A percentile compares a stretch with the other conserved stretches of the same genome.
phyloP scores from a whole-genome alignment of 2,113 vertebrate species.

The Sprattus sprattus region DNA sequence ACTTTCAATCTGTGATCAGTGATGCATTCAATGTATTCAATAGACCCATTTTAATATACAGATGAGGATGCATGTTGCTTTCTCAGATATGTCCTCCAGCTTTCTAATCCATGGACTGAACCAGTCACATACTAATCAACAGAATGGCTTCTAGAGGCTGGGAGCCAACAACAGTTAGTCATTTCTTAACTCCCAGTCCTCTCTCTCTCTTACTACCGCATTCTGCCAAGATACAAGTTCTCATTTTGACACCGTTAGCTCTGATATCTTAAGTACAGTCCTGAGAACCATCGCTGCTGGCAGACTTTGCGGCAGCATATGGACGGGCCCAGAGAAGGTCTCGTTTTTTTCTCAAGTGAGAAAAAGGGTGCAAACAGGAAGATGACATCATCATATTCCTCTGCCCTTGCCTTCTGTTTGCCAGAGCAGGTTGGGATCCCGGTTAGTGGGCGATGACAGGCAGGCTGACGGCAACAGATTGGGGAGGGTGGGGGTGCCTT shows the following conservation, averaged over 20 bases:
- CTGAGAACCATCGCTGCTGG: neutral
- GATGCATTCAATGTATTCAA: neutral
- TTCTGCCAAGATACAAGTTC: neutral
- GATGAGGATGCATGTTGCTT: too few relatives aligned
- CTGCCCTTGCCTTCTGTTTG: neutral
- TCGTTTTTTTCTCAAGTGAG: neutral
- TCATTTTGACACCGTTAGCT: neutral
- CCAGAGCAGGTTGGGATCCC: neutral
- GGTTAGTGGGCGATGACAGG: neutral
- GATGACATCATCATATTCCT: neutral
- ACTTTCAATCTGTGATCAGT: too few relatives aligned
- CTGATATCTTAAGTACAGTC: neutral
- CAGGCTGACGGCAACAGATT: neutral
- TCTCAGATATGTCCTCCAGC: too few relatives aligned
- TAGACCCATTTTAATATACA: too few relatives aligned
- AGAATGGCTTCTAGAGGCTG: neutral
- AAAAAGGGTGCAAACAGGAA: neutral
- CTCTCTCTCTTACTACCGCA: too few relatives aligned
- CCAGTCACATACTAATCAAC: neutral
- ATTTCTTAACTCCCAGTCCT: neutral
- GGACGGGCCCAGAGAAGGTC: neutral
- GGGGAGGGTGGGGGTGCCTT: neutral
- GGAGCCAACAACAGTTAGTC: neutral
- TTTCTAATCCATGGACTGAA: neutral
- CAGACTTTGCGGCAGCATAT: neutral